Conservation (phyloP, 2,113 vertebrate genomes). For the Aegypius monachus region DNA sequence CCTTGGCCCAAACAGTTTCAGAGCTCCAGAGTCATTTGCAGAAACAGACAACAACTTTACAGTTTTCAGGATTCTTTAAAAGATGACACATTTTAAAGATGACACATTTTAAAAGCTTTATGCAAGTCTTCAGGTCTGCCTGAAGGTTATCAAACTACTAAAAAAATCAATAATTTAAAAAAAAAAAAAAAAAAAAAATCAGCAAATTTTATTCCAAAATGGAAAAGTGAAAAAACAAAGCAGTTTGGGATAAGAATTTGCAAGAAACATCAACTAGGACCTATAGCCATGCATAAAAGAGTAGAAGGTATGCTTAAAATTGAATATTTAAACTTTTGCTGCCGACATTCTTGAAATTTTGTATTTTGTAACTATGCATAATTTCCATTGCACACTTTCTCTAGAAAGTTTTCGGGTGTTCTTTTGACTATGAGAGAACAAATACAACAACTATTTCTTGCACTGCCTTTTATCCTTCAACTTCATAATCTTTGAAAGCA, state of each 20-base stretch:
- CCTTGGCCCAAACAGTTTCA: not conserved
- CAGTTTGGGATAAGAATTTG: not conserved
- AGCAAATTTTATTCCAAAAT: not conserved
- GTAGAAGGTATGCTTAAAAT: not conserved
- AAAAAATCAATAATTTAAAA: not conserved
- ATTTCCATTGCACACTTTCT: not conserved
- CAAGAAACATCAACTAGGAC: not conserved
- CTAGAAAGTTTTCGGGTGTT: not conserved
- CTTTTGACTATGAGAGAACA: not conserved
- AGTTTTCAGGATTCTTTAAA: not conserved
- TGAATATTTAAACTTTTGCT: not conserved
- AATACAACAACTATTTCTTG: not conserved
- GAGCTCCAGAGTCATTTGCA: not conserved
- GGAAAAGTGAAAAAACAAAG: not conserved
- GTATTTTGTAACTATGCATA: not conserved
- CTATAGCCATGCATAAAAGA: not conserved
- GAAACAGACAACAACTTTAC: not conserved
- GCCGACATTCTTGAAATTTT: not conserved
- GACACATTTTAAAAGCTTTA: not conserved
- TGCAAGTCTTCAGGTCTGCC: not conserved
- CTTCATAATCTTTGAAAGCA: not conserved
- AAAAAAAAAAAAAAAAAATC: not conserved
- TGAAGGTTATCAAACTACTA: not conserved
- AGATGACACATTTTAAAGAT: not conserved
- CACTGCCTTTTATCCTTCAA: not conserved